These are phyloP conservation scores for Megaceryle alcyon DNA, from an alignment of 2,797 vertebrate species.

Conservation along the genomic window DNA sequence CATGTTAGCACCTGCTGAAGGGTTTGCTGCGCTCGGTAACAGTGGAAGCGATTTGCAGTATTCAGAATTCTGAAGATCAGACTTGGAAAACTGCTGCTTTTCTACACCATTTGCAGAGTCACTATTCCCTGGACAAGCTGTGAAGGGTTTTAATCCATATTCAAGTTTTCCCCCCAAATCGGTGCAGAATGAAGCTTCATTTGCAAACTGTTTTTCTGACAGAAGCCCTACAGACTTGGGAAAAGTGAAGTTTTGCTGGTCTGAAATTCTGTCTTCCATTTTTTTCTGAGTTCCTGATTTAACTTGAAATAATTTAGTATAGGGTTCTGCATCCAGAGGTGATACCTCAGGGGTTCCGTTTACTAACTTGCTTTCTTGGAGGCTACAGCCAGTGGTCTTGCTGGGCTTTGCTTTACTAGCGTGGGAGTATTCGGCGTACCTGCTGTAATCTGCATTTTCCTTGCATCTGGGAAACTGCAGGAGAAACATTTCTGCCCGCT, in stretches of 20 bases:
- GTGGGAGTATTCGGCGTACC: constrained; percentile 77
- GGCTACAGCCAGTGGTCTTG: constrained; percentile 72
- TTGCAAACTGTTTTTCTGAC: constrained; percentile 79
- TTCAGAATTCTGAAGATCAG: constrained; percentile 75
- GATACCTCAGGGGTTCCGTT: constrained; percentile 80
- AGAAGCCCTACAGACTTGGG: constrained; percentile 73
- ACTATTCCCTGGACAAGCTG: constrained; percentile 67
- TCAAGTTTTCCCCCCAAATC: constrained; percentile 81
- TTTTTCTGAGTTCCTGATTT: constrained; percentile 79
- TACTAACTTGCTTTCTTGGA: constrained; percentile 82
- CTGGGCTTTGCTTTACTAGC: constrained; percentile 74
- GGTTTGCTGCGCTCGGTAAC: constrained; percentile 66
- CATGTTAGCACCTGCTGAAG: constrained; percentile 66
- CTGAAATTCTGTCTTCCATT: constrained; percentile 78
- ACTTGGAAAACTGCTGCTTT: constrained; percentile 78
- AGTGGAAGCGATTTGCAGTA: constrained; percentile 79
- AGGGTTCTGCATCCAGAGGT: constrained; percentile 75
- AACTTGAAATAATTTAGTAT: constrained; percentile 79
- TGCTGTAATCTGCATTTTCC: constrained; percentile 70
- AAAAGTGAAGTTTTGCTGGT: constrained; percentile 81
- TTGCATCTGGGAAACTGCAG: constrained; percentile 73
- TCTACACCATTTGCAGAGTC: constrained; percentile 75
- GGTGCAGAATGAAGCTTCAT: constrained; percentile 75
- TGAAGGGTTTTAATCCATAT: constrained; percentile 76
- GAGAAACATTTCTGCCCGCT: constrained; percentile 71